Conservation (phyloP, 2,888 invertebrate genomes). For the Scaptomyza polygonia region DNA sequence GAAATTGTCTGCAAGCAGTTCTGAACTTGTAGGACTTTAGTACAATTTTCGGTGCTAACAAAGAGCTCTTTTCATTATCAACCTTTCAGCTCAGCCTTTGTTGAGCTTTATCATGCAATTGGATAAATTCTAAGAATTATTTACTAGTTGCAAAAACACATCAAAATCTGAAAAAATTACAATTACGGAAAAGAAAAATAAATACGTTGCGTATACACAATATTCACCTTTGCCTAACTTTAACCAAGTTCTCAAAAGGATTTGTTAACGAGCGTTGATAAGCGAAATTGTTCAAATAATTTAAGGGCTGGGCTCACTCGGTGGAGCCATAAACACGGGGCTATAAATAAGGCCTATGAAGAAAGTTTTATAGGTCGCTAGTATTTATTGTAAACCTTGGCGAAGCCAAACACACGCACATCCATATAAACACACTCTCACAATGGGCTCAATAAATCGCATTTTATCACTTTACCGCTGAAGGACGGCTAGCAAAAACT, state of each 20-base stretch:
- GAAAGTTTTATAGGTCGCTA: slow-evolving; percentile 47
- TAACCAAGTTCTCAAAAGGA: slow-evolving; percentile 15
- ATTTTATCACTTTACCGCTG: slow-evolving; percentile 72
- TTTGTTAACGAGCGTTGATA: slow-evolving; percentile 57
- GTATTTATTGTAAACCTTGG: slow-evolving; percentile 56
- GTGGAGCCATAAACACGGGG: slow-evolving; percentile 43
- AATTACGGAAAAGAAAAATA: neutral
- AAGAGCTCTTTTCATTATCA: neutral
- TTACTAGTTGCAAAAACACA: neutral
- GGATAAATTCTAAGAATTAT: neutral
- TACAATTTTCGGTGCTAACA: neutral
- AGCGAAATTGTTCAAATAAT: slow-evolving; percentile 52
- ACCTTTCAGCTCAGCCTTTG: neutral
- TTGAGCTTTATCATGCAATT: neutral
- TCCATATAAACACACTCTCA: slow-evolving; percentile 14
- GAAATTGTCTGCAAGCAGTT: neutral
- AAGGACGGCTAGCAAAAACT: slow-evolving; percentile 47
- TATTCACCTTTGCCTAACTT: slow-evolving; percentile 4
- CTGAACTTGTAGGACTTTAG: too few relatives aligned
- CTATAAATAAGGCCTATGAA: slow-evolving; percentile 63
- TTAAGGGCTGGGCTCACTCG: slow-evolving; percentile 23
- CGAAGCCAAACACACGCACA: slow-evolving; percentile 7
- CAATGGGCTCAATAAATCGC: slow-evolving; percentile 70
- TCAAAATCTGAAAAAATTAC: too few relatives aligned
- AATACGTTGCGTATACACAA: slow-evolving; percentile 23